A percentile compares a stretch with the other conserved stretches of the same genome.
Evolutionary conservation across 2,888 invertebrate species (phyloP).

Genomic region (Piscicola geometra): DNA sequence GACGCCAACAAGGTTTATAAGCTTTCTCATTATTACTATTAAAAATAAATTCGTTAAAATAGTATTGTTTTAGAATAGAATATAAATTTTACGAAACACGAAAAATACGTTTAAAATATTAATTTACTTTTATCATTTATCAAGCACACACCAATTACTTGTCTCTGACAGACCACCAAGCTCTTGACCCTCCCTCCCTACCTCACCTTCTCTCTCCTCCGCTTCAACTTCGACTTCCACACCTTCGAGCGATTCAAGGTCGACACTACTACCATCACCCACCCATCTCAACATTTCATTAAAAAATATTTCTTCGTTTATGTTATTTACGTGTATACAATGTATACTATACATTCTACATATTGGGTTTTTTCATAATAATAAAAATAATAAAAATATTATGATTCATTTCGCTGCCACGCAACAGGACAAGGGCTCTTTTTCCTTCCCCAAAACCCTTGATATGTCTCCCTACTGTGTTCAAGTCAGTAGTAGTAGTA

Average conservation of each 20-base stretch:
- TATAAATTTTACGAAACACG: too few relatives aligned
- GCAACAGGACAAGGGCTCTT: constrained; percentile 53
- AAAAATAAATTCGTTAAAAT: not conserved
- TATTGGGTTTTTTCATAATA: too few relatives aligned
- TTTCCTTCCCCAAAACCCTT: constrained; percentile 52
- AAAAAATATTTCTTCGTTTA: not conserved
- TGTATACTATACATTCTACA: constrained; percentile 4
- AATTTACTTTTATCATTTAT: too few relatives aligned
- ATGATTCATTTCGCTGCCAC: too few relatives aligned
- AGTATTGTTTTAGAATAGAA: too few relatives aligned
- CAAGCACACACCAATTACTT: not conserved
- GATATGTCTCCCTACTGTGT: constrained; percentile 54
- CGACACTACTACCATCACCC: not conserved
- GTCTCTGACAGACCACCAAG: constrained; percentile 12
- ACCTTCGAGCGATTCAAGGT: constrained; percentile 53
- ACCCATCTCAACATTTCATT: not conserved
- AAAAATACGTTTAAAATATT: too few relatives aligned
- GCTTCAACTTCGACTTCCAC: constrained; percentile 55
- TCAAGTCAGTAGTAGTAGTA: constrained; percentile 45
- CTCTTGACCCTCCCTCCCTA: constrained; percentile 51
- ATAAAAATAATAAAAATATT: too few relatives aligned
- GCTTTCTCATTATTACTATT: not conserved
- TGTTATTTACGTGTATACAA: constrained; percentile 8
- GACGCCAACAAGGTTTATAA: constrained; percentile 53
- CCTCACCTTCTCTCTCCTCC: constrained; percentile 54